These are phyloP conservation scores for Esox masquinongy DNA, from an alignment of 2,797 vertebrate genomes.

Conservation along the genomic window DNA sequence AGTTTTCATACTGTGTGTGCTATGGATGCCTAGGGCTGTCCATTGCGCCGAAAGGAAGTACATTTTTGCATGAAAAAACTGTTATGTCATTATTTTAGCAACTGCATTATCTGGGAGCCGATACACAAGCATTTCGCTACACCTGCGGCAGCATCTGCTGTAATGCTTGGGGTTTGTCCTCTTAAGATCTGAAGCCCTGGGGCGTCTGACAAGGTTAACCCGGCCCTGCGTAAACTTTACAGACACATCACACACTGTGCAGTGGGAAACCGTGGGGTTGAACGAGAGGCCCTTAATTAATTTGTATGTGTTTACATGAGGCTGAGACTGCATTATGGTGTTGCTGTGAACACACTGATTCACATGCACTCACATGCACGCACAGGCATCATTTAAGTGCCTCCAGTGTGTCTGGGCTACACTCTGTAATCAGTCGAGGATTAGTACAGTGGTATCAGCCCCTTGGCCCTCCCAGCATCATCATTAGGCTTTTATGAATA, in stretches of 20 bases:
- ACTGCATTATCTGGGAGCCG: too few species aligned
- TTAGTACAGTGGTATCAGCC: background rate
- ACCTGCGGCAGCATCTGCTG: too few species aligned
- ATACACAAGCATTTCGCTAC: too few species aligned
- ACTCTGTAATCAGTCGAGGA: background rate
- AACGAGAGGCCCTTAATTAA: conserved; percentile 49
- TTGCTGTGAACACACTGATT: conserved; percentile 60
- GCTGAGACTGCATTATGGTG: conserved; percentile 31
- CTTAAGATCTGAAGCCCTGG: too few species aligned
- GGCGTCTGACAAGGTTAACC: background rate
- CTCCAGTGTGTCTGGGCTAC: background rate
- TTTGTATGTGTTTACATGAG: conserved; percentile 61
- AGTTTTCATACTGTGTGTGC: too few species aligned
- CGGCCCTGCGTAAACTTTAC: background rate
- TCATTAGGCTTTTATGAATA: background rate
- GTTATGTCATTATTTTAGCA: too few species aligned
- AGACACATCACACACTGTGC: conserved; percentile 36
- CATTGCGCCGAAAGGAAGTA: too few species aligned
- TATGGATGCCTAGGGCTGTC: too few species aligned
- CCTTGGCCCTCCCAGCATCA: background rate
- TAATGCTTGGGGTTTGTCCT: too few species aligned
- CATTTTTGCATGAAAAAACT: too few species aligned
- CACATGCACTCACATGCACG: conserved; percentile 43
- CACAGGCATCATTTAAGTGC: conserved; percentile 35
- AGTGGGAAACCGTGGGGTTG: conserved; percentile 33